Base-by-base conservation (phyloP, 2,888 invertebrate species). In the Clostera curtula region DNA sequence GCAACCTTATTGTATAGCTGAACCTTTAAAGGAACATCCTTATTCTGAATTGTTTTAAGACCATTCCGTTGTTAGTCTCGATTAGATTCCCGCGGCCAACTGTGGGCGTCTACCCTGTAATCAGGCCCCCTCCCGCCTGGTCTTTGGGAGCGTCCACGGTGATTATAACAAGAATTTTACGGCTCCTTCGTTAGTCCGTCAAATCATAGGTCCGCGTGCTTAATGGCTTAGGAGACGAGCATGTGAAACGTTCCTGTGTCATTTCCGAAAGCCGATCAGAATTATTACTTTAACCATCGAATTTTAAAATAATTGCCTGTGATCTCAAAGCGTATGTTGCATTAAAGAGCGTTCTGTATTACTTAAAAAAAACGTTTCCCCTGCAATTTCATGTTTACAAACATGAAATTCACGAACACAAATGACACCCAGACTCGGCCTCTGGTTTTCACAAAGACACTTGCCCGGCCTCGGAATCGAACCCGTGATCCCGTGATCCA, bases 21-120 rank as follows among this genome's bases (percentile, higher is more conserved):
- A 21, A 34, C 28, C 23, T 21, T 29, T 41, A 45, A 48, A 49
- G 29, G 43, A 26, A 47, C 40, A 23, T 39, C 31, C 36, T 29
- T 37, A 48, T 43, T 32, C 39, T 33, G 22, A 34, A 49, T 65
- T 62, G 63, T 66, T 61, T 64, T 56, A 56, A 57, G 54, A 41
- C 52, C 42, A 49, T 23, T 54, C 50, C 38, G 44, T 46, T 38
- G 44, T 56, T 43, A 48, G 61, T 55, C 53, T 48, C 53, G 57
- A 57, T 53, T 46, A 54, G 54, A 42, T 62, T 63, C 57, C 55
- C 56, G 57, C 48, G 54, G 36, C 49, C 32, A 44, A 23, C 63
- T 52, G 59, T 79, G 76, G 80, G 80, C 77, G 80, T 73, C 59
- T 64, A 74, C 72, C 77, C 80, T 76, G 52, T 70, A 80, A 82